A percentile compares a stretch with the other conserved stretches of the same genome.
Evolutionary conservation across 2,888 invertebrate genomes (phyloP).

Genomic region (Andrena praecox): DNA sequence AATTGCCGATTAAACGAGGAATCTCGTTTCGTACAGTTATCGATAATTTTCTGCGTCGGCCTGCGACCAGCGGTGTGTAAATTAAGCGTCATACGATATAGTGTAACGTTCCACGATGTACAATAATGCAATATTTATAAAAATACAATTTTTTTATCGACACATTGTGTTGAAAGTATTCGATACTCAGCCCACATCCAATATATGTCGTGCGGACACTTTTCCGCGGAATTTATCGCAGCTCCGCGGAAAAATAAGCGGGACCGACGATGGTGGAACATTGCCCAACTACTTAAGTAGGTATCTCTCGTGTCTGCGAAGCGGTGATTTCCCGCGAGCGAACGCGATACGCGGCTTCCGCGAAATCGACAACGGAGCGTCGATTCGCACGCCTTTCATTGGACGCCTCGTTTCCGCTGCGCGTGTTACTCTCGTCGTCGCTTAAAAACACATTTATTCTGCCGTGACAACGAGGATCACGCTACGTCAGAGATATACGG

Average conservation of each 20-base stretch:
- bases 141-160: constrained; percentile 33
- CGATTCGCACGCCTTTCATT: constrained; percentile 8
- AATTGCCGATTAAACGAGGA: no score
- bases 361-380: not conserved
- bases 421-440: not conserved
- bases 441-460: not conserved
- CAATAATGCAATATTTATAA: constrained; percentile 29
- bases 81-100: constrained; percentile 6
- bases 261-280: not conserved
- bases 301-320: not conserved
- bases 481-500: no score
- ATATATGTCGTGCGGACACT: constrained; percentile 32
- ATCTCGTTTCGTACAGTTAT: not conserved
- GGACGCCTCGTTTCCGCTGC: not conserved
- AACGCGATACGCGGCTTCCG: constrained; percentile 10
- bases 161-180: not conserved
- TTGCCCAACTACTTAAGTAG: not conserved
- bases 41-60: not conserved
- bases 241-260: constrained; percentile 19
- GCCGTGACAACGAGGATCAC: not conserved
- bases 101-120: constrained; percentile 18
- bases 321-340: constrained; percentile 36
- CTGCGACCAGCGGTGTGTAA: constrained; percentile 28
- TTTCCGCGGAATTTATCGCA: constrained; percentile 33
- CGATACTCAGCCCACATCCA: not conserved